Base-by-base conservation (phyloP, 2,888 invertebrate species). In the Cosmia pyralina region DNA sequence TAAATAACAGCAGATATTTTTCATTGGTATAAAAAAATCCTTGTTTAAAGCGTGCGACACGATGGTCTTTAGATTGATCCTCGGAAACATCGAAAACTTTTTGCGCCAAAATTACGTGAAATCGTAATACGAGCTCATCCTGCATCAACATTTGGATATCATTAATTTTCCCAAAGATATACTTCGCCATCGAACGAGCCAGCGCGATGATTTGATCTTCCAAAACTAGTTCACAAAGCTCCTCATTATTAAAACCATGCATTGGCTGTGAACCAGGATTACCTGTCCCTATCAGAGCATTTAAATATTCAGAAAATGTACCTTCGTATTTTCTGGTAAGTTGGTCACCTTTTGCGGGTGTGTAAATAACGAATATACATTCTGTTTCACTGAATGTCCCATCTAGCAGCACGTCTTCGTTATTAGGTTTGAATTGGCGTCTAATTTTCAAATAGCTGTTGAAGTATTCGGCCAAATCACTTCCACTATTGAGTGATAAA, bases 311-410 rank as follows among this genome's bases (percentile, higher is more conserved):
- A 19, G 44, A n/a, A 3, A 46, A 38, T 8, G 0, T 22, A 53
- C 69, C 38, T 34, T 44, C 4, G 19, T 55, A 70, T 34, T 11
- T 2, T 1, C 58, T 66, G 10, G 62, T 65, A 50, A 60, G 59
- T 34, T 62, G 28, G n/a, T 82, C 75, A 38, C 69, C 58, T 57
- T 65, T 79, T 11, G 69, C 82, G 38, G 75, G 79, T 22, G 84
- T 85, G 34, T 85, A 84, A 15, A 82, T 68, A 48, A 85, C 57
- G 46, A 80, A 85, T 4, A 67, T 19, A 52, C 73, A 77, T 22
- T 77, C 67, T n/a, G 67, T 58, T 11, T 79, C 75, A 15, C 48
- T 28, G 28, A 73, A 69, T 11, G 6, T 59, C 0, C 57, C 75
- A 46, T 63, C 48, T 17, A 82, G 75, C 11, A 85, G 11, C 7